Base-by-base conservation (phyloP, 2,113 vertebrate species). In the Gorsachius goisagi region DNA sequence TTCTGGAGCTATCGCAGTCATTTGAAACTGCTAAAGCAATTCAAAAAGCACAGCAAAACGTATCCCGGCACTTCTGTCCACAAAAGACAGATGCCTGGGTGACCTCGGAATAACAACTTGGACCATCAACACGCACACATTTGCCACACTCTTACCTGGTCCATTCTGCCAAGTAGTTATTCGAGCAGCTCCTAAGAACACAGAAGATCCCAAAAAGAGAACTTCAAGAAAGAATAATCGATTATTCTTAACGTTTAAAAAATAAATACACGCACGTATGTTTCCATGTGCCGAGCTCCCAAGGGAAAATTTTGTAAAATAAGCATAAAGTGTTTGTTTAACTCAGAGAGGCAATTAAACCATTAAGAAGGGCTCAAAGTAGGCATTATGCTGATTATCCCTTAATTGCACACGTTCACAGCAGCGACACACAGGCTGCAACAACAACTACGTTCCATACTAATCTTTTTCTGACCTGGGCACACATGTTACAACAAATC, bases 351-450 rank as follows among this genome's bases (percentile, higher is more conserved):
- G 91, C 87, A 97, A 97, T 97, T 96, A 97, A 88, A 80, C 69
- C 89, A 91, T 96, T 97, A 95, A 87, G 52, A 77, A n/a, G 50
- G 89, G 76, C 95, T 93, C 79, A 66, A 91, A 97, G 89, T 44
- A 90, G 72, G 52, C 79, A 97, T 97, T 97, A 95, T 76, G 86
- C 66, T 94, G 95, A 95, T 97, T 97, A 95, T n/a, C 73, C 81
- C 81, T 62, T 91, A 96, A 97, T 77, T 95, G 86, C 11, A 49
- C 9, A 12, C 85, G 87, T 85, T 93, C 91, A 83, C 77, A 73
- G 79, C 64, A 52, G 69, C 15, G 84, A 88, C 87, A 56, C 37
- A 71, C 80, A 62, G 85, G 82, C 74, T 73, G 74, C 69, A 95
- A 91, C 49, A 62, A 75, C 62, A 66, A 26, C 84, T 30, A 69